phyloP scores from a whole-genome alignment of 2,888 invertebrate genomes.

The Tetheella fluctuosa region DNA sequence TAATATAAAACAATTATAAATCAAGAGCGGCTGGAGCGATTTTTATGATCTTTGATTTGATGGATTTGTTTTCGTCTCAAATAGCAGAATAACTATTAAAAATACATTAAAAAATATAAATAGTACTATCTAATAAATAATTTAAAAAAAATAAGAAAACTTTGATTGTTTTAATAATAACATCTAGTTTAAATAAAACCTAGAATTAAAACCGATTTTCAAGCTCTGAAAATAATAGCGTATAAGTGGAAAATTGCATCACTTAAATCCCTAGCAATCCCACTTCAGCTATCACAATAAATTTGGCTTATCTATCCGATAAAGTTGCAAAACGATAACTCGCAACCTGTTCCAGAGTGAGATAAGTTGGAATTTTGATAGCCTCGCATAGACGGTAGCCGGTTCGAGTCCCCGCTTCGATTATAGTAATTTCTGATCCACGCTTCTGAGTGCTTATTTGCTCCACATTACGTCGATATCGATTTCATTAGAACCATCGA shows the following conservation, averaged over 20 bases:
- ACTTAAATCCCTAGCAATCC: conserved; percentile 4
- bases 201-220: background rate
- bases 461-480: conserved; percentile 69
- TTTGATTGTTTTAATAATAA: too few relatives aligned
- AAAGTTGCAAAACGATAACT: conserved; percentile 28
- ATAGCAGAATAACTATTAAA: too few relatives aligned
- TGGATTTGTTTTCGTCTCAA: too few relatives aligned
- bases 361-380: conserved; percentile 41
- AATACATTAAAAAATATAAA: too few relatives aligned
- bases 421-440: conserved; percentile 70
- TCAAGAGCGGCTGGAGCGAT: too few relatives aligned
- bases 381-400: conserved; percentile 54
- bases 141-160: too few relatives aligned
- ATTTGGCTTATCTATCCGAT: conserved; percentile 20
- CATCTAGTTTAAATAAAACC: background rate
- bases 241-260: conserved; percentile 11
- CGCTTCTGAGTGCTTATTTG: conserved; percentile 60
- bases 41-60: too few relatives aligned
- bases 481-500: conserved; percentile 73
- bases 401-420: conserved; percentile 45
- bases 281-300: conserved; percentile 8
- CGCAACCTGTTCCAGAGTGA: conserved; percentile 13
- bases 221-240: conserved; percentile 3
- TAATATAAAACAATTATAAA: background rate
- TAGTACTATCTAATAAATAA: too few relatives aligned